These are phyloP conservation scores for Iphiclides podalirius DNA, from an alignment of 2,888 invertebrate genomes.

Conservation along the genomic window DNA sequence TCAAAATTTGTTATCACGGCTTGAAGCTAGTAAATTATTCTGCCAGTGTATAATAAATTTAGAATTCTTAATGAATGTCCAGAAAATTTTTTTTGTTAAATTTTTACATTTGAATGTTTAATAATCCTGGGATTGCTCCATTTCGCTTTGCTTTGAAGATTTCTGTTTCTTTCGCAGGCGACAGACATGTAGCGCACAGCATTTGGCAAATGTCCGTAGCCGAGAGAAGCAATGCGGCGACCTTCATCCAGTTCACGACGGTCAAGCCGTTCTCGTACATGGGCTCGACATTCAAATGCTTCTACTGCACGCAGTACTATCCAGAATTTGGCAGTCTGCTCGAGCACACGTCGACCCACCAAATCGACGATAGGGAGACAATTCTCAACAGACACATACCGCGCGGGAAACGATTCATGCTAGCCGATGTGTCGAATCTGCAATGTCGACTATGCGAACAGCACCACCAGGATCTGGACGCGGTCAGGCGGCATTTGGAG, in stretches of 20 bases:
- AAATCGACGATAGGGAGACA: constrained; percentile 27
- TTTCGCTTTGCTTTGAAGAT: too few relatives aligned
- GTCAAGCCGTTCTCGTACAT: constrained; percentile 53
- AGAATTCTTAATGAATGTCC: too few relatives aligned
- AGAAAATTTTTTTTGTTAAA: too few relatives aligned
- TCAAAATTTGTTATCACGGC: too few relatives aligned
- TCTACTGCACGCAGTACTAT: constrained; percentile 48
- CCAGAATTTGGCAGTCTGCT: constrained; percentile 39
- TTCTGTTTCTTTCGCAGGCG: constrained; percentile 37
- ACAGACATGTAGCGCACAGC: constrained; percentile 36
- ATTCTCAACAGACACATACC: constrained; percentile 43
- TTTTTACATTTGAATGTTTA: too few relatives aligned
- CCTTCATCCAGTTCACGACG: constrained; percentile 47
- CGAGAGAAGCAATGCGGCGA: constrained; percentile 51
- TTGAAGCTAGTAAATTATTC: too few relatives aligned
- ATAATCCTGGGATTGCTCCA: too few relatives aligned
- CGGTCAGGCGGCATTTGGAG: constrained; percentile 42
- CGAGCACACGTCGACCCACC: constrained; percentile 44
- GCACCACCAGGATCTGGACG: constrained; percentile 39
- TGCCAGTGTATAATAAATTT: too few relatives aligned
- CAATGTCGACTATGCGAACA: constrained; percentile 49
- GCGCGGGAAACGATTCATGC: constrained; percentile 44
- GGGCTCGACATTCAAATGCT: constrained; percentile 55
- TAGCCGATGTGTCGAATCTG: constrained; percentile 50
- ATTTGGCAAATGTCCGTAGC: constrained; percentile 54